Percentiles rank a stretch among this genome's conserved stretches.
phyloP scores from a whole-genome alignment of 2,888 invertebrate genomes.

The Euzetes globulus region DNA sequence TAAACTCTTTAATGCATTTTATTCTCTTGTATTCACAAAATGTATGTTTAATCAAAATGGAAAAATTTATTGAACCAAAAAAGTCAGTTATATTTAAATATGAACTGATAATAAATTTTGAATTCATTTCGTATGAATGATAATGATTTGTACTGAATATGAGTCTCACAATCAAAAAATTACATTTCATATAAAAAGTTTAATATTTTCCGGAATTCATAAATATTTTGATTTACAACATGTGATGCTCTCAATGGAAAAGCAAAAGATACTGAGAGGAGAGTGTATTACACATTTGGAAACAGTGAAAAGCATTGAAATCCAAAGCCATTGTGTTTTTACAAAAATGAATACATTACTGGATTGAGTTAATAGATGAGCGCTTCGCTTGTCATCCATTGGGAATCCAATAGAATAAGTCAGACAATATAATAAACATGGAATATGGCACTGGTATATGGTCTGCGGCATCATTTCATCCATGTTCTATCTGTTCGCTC shows the following conservation, averaged over 20 bases:
- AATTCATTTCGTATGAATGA: constrained; percentile 9
- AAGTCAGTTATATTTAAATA: constrained; percentile 16
- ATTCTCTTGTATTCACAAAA: not conserved
- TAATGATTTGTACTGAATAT: not conserved
- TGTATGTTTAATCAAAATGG: constrained; percentile 2
- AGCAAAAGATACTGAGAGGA: not conserved
- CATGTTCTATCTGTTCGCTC: constrained; percentile 15
- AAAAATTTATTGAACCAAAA: constrained; percentile 19
- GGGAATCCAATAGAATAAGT: constrained; percentile 4
- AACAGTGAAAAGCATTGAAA: not conserved
- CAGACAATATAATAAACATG: constrained; percentile 20
- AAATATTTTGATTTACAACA: constrained; percentile 23
- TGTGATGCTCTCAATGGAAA: constrained; percentile 13
- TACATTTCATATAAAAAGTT: not conserved
- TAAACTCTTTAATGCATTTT: constrained; percentile 1
- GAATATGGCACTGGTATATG: not conserved
- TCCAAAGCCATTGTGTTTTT: not conserved
- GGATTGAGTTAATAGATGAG: constrained; percentile 21
- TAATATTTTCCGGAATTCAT: constrained; percentile 21
- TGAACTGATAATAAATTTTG: not conserved
- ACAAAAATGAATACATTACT: not conserved
- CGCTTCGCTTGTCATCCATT: constrained; percentile 13
- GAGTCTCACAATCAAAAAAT: not conserved
- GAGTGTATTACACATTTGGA: not conserved
- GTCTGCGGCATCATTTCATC: constrained; percentile 30